Evolutionary conservation across 2,888 invertebrate genomes (phyloP).

Genomic region (Ormia ochracea): DNA sequence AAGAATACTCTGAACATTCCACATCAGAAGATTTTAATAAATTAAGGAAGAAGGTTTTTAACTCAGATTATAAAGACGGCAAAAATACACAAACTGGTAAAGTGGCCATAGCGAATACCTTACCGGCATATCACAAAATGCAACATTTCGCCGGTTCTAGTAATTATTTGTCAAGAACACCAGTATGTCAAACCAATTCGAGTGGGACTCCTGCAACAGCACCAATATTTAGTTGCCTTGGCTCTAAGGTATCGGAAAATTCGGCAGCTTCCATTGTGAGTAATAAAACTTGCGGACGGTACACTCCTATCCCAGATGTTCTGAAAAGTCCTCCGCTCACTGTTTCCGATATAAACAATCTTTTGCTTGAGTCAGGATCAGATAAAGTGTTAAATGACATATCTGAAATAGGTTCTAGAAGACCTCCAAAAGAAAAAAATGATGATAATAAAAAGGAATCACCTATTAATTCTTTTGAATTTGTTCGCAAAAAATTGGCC

Average conservation of each 20-base stretch:
- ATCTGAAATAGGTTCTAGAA: conserved; percentile 38
- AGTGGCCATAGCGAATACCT: conserved; percentile 53
- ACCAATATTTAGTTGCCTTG: conserved; percentile 63
- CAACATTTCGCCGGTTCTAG: conserved; percentile 21
- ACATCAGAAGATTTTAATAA: conserved; percentile 1
- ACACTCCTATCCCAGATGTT: conserved; percentile 66
- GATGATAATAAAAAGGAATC: conserved; percentile 39
- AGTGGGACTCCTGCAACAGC: background rate
- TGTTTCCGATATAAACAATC: conserved; percentile 68
- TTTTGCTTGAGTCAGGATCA: conserved; percentile 66
- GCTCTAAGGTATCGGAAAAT: conserved; percentile 57
- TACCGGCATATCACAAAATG: conserved; percentile 17
- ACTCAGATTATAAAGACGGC: background rate
- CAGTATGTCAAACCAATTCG: background rate
- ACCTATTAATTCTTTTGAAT: conserved; percentile 60
- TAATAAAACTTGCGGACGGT: conserved; percentile 31
- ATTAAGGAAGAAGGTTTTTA: conserved; percentile 28
- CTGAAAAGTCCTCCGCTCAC: conserved; percentile 71
- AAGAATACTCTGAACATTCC: background rate
- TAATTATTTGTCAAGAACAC: background rate
- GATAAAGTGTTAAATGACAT: conserved; percentile 44
- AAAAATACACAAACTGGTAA: conserved; percentile 39
- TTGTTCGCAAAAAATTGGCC: conserved; percentile 67
- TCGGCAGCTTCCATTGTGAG: background rate
- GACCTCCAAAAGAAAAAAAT: conserved; percentile 6